Base-by-base conservation (phyloP, 2,888 invertebrate species). In the Tenthredo mesomela region DNA sequence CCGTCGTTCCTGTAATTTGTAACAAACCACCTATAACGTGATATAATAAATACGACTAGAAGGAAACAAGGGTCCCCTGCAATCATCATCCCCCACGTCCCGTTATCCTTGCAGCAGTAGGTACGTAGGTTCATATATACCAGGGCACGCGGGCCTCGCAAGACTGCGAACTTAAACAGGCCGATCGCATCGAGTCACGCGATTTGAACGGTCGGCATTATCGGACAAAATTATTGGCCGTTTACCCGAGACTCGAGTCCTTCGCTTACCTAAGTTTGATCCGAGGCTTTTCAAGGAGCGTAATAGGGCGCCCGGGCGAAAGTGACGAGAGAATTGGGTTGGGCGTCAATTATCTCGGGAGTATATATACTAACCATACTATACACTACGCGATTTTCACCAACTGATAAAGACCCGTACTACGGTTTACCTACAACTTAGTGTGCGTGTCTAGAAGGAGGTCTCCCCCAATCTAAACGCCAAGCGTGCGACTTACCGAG, bases 131-230 rank as follows among this genome's bases (percentile, higher is more conserved):
- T 18, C 73, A 5, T 73, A 43, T 25, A 73, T 29, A 73, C 73
- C n/a, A 3, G 12, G 29, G 18, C 40, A n/a, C 37, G 9, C 43
- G 73, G 40, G 10, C 12, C 77, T 77, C 1, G n/a, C n/a, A 50
- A 50, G 71, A 58, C 15, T 21, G 25, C 50, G 82, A 82, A 43
- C 50, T 25, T 61, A 25, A 58, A 67, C 47, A 18, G 70, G 43
- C 29, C 65, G 67, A 82, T 82, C 70, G 82, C 33, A 15, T 18
- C 15, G 47, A 82, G 82, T 82, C 82, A 82, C 82, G 82, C 82
- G 82, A 82, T 37, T 50, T 50, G 18, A 82, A 29, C 67, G 47
- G 67, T 43, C n/a, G 21, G 70, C 29, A 82, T 82, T 82, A 82
- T 82, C 67, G 82, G 82, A 47, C 18, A 40, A 82, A 82, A 82